phyloP scores from a whole-genome alignment of 2,888 invertebrate species.

The Melanotus villosus region DNA sequence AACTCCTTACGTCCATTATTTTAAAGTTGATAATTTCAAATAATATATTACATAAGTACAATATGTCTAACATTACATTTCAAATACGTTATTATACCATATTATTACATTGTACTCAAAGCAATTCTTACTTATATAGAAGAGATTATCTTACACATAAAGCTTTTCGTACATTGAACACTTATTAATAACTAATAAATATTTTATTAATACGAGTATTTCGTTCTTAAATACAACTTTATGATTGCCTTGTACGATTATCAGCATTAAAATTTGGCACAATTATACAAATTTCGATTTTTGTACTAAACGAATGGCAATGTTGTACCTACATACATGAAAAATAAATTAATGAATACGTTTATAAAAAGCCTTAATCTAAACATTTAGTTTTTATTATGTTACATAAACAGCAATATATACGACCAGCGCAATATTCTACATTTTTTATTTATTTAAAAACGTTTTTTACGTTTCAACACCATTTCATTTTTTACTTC shows the following conservation, averaged over 20 bases:
- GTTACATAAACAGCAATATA: slow-evolving; percentile 7
- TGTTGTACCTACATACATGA: slow-evolving; percentile 5
- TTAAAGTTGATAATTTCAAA: too few species aligned
- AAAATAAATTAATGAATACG: slow-evolving; percentile 6
- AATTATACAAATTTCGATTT: slow-evolving; percentile 22
- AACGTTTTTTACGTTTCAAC: slow-evolving; percentile 1
- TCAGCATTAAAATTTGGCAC: slow-evolving; percentile 34
- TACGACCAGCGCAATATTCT: slow-evolving; percentile 54
- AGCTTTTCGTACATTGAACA: slow-evolving; percentile 31
- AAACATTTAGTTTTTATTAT: neutral
- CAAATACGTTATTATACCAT: too few species aligned
- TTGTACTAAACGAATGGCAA: slow-evolving; percentile 12
- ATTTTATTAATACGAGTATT: neutral
- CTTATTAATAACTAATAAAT: slow-evolving; percentile 13
- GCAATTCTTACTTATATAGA: slow-evolving; percentile 4
- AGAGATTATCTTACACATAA: slow-evolving; percentile 12
- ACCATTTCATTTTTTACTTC: slow-evolving; percentile 2
- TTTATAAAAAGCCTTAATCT: slow-evolving; percentile 5
- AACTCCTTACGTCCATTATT: too few species aligned
- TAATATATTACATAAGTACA: too few species aligned
- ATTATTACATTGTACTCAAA: neutral
- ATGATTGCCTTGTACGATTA: slow-evolving; percentile 38
- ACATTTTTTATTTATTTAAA: neutral
- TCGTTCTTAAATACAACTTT: slow-evolving; percentile 3
- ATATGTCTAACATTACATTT: too few species aligned